A percentile compares a stretch with the other conserved stretches of the same genome.
These are phyloP conservation scores for Cotesia congregata DNA, from an alignment of 2,888 invertebrate genomes.

Conservation along the genomic window DNA sequence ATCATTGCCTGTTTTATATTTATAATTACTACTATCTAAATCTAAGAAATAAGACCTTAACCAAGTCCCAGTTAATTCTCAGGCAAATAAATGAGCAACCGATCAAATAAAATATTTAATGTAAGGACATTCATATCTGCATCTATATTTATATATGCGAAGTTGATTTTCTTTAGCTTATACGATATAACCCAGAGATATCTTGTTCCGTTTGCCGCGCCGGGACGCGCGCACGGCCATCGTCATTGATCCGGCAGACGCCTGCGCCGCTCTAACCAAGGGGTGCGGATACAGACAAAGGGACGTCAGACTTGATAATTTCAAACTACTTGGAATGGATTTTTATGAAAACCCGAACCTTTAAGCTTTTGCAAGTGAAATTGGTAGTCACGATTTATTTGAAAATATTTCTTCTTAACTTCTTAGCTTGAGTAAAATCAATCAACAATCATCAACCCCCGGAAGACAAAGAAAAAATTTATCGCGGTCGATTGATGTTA, in stretches of 20 bases:
- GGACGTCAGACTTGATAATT: conserved; percentile 6
- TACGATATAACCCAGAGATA: background rate
- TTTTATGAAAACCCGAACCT: too few relatives aligned
- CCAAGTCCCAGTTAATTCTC: too few relatives aligned
- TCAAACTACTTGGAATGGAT: conserved; percentile 4
- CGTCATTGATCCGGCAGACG: conserved; percentile 52
- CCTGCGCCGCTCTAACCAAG: conserved; percentile 38
- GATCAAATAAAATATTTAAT: background rate
- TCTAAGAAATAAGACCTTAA: too few relatives aligned
- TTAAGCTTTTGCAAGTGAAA: too few relatives aligned
- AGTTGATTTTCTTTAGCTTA: too few relatives aligned
- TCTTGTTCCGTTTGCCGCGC: conserved; percentile 13
- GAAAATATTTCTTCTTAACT: too few relatives aligned
- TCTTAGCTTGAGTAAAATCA: too few relatives aligned
- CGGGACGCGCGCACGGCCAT: conserved; percentile 44
- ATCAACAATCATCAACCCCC: background rate
- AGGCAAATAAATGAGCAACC: too few relatives aligned
- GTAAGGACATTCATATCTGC: background rate
- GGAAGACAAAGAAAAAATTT: background rate
- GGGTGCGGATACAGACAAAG: conserved; percentile 22
- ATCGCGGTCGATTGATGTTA: background rate
- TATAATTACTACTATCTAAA: too few relatives aligned
- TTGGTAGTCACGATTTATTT: too few relatives aligned
- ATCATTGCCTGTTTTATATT: background rate
- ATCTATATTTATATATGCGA: background rate